phyloP scores from a whole-genome alignment of 2,888 invertebrate species.

The Cantharis rustica region DNA sequence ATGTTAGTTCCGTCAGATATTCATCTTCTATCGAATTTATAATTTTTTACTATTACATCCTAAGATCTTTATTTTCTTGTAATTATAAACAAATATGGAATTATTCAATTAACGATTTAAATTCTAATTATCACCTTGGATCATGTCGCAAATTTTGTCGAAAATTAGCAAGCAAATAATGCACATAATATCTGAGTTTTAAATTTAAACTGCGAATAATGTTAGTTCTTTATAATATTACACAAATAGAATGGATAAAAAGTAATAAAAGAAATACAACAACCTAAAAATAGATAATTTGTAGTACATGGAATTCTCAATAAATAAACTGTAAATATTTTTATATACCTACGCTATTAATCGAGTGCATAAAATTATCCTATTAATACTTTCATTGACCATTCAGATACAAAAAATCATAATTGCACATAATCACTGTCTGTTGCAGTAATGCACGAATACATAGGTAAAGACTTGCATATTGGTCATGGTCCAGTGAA shows the following conservation, averaged over 20 bases:
- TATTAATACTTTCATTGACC: slow-evolving; percentile 20
- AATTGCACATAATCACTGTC: slow-evolving; percentile 26
- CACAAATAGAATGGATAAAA: neutral
- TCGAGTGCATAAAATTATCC: neutral
- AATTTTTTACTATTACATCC: neutral
- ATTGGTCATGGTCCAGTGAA: slow-evolving; percentile 26
- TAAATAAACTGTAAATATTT: neutral
- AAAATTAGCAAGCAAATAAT: neutral
- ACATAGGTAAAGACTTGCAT: slow-evolving; percentile 25
- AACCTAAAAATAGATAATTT: neutral
- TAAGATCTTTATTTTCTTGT: neutral
- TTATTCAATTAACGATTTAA: neutral
- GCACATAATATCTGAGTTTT: too few relatives aligned
- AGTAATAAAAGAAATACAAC: neutral
- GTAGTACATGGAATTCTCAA: neutral
- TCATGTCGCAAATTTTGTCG: neutral
- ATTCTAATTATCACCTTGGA: neutral
- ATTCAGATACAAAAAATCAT: slow-evolving; percentile 5
- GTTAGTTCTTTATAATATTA: neutral
- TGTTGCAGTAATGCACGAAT: slow-evolving; percentile 25
- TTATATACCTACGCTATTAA: neutral
- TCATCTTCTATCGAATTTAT: neutral
- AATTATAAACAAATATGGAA: neutral
- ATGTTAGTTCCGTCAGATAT: neutral
- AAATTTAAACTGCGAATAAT: neutral